phyloP scores from a whole-genome alignment of 2,797 vertebrate genomes.

The Gobionotothen gibberifrons region DNA sequence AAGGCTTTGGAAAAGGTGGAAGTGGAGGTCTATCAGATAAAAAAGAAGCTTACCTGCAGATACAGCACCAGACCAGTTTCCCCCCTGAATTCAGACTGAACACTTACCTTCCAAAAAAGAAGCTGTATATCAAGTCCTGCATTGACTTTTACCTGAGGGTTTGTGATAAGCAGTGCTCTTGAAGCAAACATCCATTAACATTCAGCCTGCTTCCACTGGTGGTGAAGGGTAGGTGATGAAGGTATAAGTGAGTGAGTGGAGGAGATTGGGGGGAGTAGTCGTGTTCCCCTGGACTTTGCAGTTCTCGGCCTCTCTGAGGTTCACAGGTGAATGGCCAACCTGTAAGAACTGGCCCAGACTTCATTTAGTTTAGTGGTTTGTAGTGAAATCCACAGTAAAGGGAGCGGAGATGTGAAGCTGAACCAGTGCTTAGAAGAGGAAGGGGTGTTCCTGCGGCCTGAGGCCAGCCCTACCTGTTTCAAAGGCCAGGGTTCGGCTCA shows the following conservation, averaged over 20 bases:
- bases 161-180: slow-evolving; percentile 81
- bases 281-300: slow-evolving; percentile 61
- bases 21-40: slow-evolving; percentile 73
- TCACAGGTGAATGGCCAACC: slow-evolving; percentile 53
- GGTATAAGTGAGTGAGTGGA: slow-evolving; percentile 80
- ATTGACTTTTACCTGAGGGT: slow-evolving; percentile 80
- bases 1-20: slow-evolving; percentile 68
- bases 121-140: slow-evolving; percentile 46
- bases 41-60: slow-evolving; percentile 73
- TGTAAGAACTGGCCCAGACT: slow-evolving; percentile 74
- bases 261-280: slow-evolving; percentile 63
- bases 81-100: slow-evolving; percentile 61
- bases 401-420: slow-evolving; percentile 63
- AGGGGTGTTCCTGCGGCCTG: slow-evolving; percentile 51
- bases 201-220: slow-evolving; percentile 76
- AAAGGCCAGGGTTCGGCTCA: slow-evolving; percentile 91
- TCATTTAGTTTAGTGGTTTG: slow-evolving; percentile 62
- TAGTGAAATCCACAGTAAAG: slow-evolving; percentile 65
- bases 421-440: slow-evolving; percentile 70
- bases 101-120: slow-evolving; percentile 78
- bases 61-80: slow-evolving; percentile 46
- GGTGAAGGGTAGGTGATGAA: slow-evolving; percentile 82
- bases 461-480: slow-evolving; percentile 92
- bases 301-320: slow-evolving; percentile 60
- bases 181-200: slow-evolving; percentile 80